A percentile compares a stretch with the other conserved stretches of the same genome.
phyloP scores from a whole-genome alignment of 2,113 vertebrate species.

The Albula goreensis region DNA sequence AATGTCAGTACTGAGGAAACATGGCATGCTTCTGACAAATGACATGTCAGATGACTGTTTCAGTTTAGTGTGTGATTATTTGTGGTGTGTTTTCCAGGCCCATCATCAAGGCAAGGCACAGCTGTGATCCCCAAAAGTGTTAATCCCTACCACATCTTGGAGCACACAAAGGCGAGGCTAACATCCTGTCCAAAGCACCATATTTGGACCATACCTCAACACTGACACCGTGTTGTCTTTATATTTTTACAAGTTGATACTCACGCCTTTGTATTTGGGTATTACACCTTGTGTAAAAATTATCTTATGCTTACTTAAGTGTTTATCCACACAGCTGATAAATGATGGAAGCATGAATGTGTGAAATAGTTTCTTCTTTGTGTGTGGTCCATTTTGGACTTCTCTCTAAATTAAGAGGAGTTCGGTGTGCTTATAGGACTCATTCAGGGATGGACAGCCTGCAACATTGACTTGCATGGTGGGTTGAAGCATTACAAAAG shows the following conservation, averaged over 20 bases:
- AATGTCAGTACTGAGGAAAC: too few relatives aligned
- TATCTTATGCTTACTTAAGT: too few relatives aligned
- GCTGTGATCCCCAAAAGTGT: constrained; percentile 71
- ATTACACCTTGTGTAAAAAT: too few relatives aligned
- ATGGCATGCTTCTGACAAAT: too few relatives aligned
- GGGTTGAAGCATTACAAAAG: neutral
- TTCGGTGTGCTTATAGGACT: constrained; percentile 58
- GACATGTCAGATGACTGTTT: too few relatives aligned
- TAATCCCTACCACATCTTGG: constrained; percentile 69
- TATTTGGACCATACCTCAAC: neutral
- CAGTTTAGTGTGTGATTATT: too few relatives aligned
- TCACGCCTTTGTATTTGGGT: too few relatives aligned
- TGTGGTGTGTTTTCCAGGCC: constrained; percentile 47
- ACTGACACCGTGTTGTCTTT: neutral
- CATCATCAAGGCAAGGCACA: constrained; percentile 66
- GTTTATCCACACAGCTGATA: too few relatives aligned
- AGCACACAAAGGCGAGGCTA: constrained; percentile 70
- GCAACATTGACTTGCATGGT: constrained; percentile 49
- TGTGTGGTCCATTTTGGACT: constrained; percentile 68
- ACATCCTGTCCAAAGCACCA: neutral
- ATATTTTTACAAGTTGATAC: too few relatives aligned
- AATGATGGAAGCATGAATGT: neutral
- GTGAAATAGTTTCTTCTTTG: neutral
- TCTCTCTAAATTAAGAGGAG: constrained; percentile 64
- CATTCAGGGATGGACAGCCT: constrained; percentile 62